Conservation (phyloP, 2,888 invertebrate genomes). For the Tryphoninae sp. region DNA sequence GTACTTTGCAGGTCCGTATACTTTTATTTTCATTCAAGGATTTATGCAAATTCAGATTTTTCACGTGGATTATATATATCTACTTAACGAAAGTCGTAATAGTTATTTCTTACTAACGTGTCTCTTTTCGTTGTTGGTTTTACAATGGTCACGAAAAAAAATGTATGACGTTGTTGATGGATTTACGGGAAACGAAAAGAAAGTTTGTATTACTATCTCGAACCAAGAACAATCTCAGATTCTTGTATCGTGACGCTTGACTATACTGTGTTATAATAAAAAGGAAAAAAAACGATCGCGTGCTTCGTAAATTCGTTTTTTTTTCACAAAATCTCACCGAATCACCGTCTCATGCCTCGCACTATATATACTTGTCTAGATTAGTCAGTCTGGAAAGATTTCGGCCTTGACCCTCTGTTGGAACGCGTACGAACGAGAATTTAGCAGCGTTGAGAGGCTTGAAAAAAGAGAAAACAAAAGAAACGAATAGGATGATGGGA, state of each 20-base stretch:
- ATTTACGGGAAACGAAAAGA: background rate
- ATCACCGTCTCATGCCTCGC: conserved; percentile 20
- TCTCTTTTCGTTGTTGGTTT: too few species aligned
- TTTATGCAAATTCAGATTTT: background rate
- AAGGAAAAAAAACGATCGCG: conserved; percentile 27
- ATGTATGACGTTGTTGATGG: background rate
- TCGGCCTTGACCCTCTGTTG: conserved; percentile 57
- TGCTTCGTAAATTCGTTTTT: conserved; percentile 29
- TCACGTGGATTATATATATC: too few species aligned
- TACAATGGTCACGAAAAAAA: background rate
- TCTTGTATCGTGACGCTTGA: conserved; percentile 10
- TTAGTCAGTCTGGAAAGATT: conserved; percentile 52
- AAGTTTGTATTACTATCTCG: conserved; percentile 6
- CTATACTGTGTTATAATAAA: background rate
- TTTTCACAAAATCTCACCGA: conserved; percentile 23
- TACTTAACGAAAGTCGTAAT: too few species aligned
- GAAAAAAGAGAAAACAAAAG: conserved; percentile 26
- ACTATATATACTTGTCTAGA: conserved; percentile 41
- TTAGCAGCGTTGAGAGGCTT: conserved; percentile 38
- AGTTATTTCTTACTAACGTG: too few species aligned
- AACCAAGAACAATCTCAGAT: conserved; percentile 17
- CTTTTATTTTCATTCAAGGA: background rate
- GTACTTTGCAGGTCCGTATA: background rate
- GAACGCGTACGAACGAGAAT: conserved; percentile 36
- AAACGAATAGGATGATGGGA: conserved; percentile 38